Conservation (phyloP, 1,140 invertebrate species). For the Drosophila pectinifera region DNA sequence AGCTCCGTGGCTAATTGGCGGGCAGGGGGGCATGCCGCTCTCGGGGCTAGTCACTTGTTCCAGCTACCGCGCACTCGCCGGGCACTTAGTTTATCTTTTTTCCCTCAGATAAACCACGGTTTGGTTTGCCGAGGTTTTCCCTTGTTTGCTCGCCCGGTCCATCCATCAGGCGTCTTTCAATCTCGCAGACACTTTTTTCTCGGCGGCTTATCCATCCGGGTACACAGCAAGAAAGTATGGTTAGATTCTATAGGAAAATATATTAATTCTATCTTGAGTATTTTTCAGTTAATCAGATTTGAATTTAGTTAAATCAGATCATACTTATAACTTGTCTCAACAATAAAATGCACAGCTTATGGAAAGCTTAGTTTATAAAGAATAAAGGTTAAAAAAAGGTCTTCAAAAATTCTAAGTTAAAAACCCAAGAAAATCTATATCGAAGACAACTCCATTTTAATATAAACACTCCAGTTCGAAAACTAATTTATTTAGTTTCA, state of each 20-base stretch:
- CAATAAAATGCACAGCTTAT: not conserved
- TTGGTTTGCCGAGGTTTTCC: conserved; percentile 55
- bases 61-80: conserved; percentile 58
- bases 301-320: too few species aligned
- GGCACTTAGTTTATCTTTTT: conserved; percentile 53
- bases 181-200: conserved; percentile 67
- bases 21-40: not conserved
- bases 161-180: conserved; percentile 70
- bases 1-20: conserved; percentile 31
- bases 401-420: not conserved
- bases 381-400: too few species aligned
- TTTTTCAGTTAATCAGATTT: not conserved
- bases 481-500: not conserved
- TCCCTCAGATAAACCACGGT: conserved; percentile 63
- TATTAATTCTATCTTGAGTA: not conserved
- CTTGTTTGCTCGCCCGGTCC: conserved; percentile 43
- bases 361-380: not conserved
- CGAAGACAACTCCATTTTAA: fast-evolving
- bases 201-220: conserved; percentile 35
- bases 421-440: too few species aligned
- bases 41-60: conserved; percentile 24
- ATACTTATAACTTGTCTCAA: not conserved
- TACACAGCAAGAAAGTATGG: not conserved
- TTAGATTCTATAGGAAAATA: not conserved
- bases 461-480: too few species aligned